Evolutionary conservation across 2,888 invertebrate species (phyloP), one percentile per base, ranked within the genome.

Genomic region (Orchesellides sinensis): DNA sequence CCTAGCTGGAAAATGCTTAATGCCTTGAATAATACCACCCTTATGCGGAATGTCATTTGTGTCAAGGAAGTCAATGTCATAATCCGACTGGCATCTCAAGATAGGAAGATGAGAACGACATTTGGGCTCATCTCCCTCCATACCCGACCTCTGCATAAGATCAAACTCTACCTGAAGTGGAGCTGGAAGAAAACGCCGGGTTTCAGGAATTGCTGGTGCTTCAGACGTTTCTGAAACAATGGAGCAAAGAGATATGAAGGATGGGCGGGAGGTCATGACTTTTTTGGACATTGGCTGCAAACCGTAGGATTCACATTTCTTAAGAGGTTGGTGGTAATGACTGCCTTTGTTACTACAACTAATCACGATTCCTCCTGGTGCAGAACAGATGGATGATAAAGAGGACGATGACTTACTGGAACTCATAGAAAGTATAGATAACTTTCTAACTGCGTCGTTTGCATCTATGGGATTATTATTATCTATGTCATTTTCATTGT

Each of bases 111-210:
- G 81, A 21, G 81, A 81, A 17, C 81, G 66, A n/a, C 49, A 59
- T 70, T 70, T 69, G 5, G 83, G 83, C 23, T 70, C 72, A 61
- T 83, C 83, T 8, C 77, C 81, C 17, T 84, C 84, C 75, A 81
- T 59, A 5, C 84, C 84, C 21, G 66, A 68, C n/a, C 80, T 75
- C 19, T 84, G 84, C 66, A 80, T 61, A 5, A 80, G 63, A 21
- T 84, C 84, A 0, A 80, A 14, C 47, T 84, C 81, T 27, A 84
- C 84, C 63, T 84, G 79, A n/a, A 84, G 77, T 2, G 84, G 73
- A 14, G 72, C 59, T 2, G 84, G 84, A n/a, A 84, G 56, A n/a
- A 54, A 29, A 14, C 65, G 52, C n/a, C 19, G 40, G 4, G 10
- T 17, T 27, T 61, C 40, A 14, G 72, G 65, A 27, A 72, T 4